phyloP scores from a whole-genome alignment of 92 coral and sea anemone genomes.

The Zoanthus sociatus region DNA sequence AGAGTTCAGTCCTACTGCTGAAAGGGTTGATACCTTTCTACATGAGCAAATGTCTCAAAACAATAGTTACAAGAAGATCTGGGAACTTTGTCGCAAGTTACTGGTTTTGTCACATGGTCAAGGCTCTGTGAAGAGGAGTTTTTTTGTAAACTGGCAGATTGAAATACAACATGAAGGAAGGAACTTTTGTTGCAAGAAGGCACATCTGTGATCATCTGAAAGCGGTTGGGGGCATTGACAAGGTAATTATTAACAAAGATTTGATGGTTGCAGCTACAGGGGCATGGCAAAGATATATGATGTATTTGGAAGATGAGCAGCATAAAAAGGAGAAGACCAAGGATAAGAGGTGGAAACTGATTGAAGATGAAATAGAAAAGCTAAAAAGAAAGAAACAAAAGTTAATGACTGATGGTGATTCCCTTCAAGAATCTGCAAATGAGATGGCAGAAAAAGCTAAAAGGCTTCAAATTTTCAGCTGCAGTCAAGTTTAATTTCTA shows the following conservation, averaged over 20 bases:
- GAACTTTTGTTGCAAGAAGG: slow-evolving; percentile 31
- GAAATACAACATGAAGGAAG: slow-evolving; percentile 38
- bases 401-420: slow-evolving; percentile 24
- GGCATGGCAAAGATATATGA: slow-evolving; percentile 20
- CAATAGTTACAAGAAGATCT: slow-evolving; percentile 26
- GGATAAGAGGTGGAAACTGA: neutral
- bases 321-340: slow-evolving; percentile 26
- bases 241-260: slow-evolving; percentile 34
- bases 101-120: slow-evolving; percentile 21
- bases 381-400: slow-evolving; percentile 20
- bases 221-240: slow-evolving; percentile 31
- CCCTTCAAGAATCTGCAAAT: slow-evolving; percentile 51
- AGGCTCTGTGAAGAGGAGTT: slow-evolving; percentile 29
- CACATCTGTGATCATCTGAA: slow-evolving; percentile 37
- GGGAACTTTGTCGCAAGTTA: slow-evolving; percentile 32
- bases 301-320: slow-evolving; percentile 34
- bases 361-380: slow-evolving; percentile 23
- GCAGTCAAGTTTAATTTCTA: slow-evolving; percentile 22
- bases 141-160: slow-evolving; percentile 29
- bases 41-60: slow-evolving; percentile 23
- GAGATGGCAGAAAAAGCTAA: slow-evolving; percentile 50
- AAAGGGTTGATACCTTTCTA: slow-evolving; percentile 8
- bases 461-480: slow-evolving; percentile 33
- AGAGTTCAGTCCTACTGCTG: slow-evolving; percentile 11
- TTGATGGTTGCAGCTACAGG: slow-evolving; percentile 17